Base-by-base conservation (phyloP, 2,113 vertebrate genomes). In the Lampris incognitus region DNA sequence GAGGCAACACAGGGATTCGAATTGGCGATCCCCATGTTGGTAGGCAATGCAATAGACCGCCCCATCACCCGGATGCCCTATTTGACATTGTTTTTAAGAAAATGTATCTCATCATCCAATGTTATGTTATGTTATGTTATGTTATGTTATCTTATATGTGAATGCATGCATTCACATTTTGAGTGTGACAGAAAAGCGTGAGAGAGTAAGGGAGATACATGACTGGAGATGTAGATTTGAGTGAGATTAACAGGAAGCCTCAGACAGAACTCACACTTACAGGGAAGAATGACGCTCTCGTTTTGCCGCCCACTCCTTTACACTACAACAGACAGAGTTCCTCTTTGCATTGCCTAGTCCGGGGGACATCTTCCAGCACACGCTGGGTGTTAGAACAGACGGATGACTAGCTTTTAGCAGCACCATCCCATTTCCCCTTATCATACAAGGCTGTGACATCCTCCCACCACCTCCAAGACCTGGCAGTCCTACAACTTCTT, bases 381-480 rank as follows among this genome's bases (percentile, higher is more conserved):
- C 69, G 77, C 81, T 88, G 88, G 82, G 85, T 91, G 89, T 91
- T 91, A 91, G 82, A 87, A 82, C 88, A 92, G 89, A 93, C 85
- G 80, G 83, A 89, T 90, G 90, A 91, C 81, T 88, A 69, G 80
- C 76, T 87, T 24, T 80, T 75, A 85, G 67, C 55, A 82, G 79
- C 81, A 41, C 72, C 72, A 46, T 74, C 72, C 86, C 82, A 85
- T 81, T 83, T 90, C 87, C 83, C 72, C 81, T 78, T 76, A 74
- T 87, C 81, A 82, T 83, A 85, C 90, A 79, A 70, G 86, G 84
- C 80, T 88, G 83, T 88, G 85, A 85, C 77, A 72, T 60, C 64
- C 60, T 5, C 41, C 11, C 60, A 41, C 41, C 41, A 41, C 44
- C 44, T 58, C 57, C 60, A 59, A 2, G 9, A 66, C 73, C 85